Base-by-base conservation (phyloP, 2,113 vertebrate genomes). In the Oceanodroma tethys region DNA sequence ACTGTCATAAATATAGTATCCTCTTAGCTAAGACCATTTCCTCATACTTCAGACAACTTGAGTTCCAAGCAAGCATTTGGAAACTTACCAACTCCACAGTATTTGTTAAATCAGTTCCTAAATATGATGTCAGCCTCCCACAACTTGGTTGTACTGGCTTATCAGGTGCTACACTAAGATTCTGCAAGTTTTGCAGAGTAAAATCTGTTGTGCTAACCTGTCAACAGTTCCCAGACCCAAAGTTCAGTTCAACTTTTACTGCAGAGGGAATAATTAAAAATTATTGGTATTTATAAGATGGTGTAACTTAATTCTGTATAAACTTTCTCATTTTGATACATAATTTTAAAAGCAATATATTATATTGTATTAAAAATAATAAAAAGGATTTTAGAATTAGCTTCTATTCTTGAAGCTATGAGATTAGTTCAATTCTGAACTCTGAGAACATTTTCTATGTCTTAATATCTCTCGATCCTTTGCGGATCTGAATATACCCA, bases 251-350 rank as follows among this genome's bases (percentile, higher is more conserved):
- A 75, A n/a, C 26, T 79, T 21, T 34, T 40, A 81, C 0, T 56
- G 16, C 12, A 87, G 48, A 68, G 3, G 2, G 2, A 87, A 30
- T 43, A 74, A 56, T n/a, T 29, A 8, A 42, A 68, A 92, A 16
- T 6, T 1, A 47, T 1, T 6, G 15, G 7, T 40, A 72, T 50
- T 72, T 68, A 68, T 6, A 7, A 92, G 9, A 9, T 2, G 1
- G 5, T 65, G 3, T 27, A 30, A n/a, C 19, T 48, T 86, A 48
- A 63, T 11, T 50, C 9, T 13, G 38, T 0, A 0, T 9, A 58
- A 74, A 19, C 7, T 4, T 81, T 26, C 30, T 42, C 3, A 36
- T 15, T 62, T 60, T 40, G 25, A 53, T 21, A 38, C 0, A 4
- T 8, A 9, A 42, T 55, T 71, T 72, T 14, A 43, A 79, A 86